A percentile compares a stretch with the other conserved stretches of the same genome.
Conservation (phyloP, 2,888 invertebrate genomes). For the Apamea monoglypha region DNA sequence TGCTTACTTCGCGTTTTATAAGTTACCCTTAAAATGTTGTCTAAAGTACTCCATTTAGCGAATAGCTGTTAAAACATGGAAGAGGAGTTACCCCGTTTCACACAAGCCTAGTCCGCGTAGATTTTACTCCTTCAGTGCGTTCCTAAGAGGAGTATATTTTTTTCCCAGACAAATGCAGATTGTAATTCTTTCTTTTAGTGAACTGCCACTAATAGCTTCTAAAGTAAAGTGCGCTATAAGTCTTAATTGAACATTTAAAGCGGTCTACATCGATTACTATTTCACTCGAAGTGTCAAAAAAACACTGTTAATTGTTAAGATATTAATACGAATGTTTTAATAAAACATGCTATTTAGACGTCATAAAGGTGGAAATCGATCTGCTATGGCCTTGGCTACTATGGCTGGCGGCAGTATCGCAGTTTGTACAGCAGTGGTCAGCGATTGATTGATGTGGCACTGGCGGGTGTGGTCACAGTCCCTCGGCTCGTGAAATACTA, state of each 20-base stretch:
- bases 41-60: slow-evolving; percentile 34
- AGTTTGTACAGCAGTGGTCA: slow-evolving; percentile 69
- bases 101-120: slow-evolving; percentile 8
- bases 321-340: slow-evolving; percentile 28
- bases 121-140: not conserved
- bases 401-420: slow-evolving; percentile 60
- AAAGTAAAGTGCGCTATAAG: not conserved
- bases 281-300: slow-evolving; percentile 4
- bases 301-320: not conserved
- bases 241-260: not conserved
- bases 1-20: slow-evolving; percentile 18
- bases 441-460: slow-evolving; percentile 73
- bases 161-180: not conserved
- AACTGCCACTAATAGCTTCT: too few relatives aligned
- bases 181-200: not conserved
- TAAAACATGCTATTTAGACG: slow-evolving; percentile 36
- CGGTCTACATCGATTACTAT: not conserved
- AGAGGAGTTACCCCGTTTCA: slow-evolving; percentile 22
- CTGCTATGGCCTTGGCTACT: slow-evolving; percentile 51
- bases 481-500: slow-evolving; percentile 55
- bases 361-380: slow-evolving; percentile 58
- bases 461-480: slow-evolving; percentile 66
- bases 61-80: slow-evolving; percentile 39
- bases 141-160: not conserved
- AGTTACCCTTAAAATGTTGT: slow-evolving; percentile 29